phyloP scores from a whole-genome alignment of 2,797 vertebrate species.

The Alfaro cultratus region DNA sequence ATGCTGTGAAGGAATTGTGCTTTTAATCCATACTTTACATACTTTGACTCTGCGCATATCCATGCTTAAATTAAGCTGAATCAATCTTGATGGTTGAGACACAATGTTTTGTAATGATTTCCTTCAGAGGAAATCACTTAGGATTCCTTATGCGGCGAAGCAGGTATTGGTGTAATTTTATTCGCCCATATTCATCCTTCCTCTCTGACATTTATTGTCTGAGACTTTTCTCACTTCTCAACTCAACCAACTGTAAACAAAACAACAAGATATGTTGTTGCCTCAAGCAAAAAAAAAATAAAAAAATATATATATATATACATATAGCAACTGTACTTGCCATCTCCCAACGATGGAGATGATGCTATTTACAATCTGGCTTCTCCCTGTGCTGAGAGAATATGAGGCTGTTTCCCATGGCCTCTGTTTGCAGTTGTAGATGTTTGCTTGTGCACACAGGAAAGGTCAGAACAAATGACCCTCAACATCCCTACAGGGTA shows the following conservation, averaged over 20 bases:
- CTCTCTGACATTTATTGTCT: neutral
- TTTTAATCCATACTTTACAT: neutral
- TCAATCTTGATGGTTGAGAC: neutral
- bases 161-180: neutral
- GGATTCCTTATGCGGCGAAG: neutral
- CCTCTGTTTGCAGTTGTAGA: conserved; percentile 43
- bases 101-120: neutral
- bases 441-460: conserved; percentile 46
- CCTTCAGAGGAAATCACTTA: neutral
- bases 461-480: conserved; percentile 61
- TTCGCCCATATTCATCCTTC: neutral
- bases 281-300: neutral
- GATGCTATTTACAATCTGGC: neutral
- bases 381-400: conserved; percentile 16
- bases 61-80: neutral
- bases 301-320: no score
- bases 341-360: neutral
- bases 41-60: neutral
- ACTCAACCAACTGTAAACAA: neutral
- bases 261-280: conserved; percentile 8
- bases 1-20: neutral
- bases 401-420: conserved; percentile 26
- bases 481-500: conserved; percentile 32
- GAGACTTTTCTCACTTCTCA: neutral
- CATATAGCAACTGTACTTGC: neutral